Conservation (phyloP, 2,797 vertebrate genomes). For the Oreortyx pictus region DNA sequence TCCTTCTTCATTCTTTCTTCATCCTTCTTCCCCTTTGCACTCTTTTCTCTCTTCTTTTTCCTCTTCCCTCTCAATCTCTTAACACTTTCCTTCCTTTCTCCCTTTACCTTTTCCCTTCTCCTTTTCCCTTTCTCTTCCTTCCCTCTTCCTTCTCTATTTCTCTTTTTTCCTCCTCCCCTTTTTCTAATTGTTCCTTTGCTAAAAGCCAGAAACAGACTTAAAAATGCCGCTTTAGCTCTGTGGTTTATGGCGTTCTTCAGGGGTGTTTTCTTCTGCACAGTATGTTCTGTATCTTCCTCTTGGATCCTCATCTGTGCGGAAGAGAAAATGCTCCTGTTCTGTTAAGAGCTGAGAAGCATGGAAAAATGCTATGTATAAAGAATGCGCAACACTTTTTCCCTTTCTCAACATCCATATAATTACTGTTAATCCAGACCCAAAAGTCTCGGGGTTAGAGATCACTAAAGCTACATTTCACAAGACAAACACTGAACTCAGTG, state of each 20-base stretch:
- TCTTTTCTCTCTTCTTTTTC: not conserved
- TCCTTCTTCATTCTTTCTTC: too few species aligned
- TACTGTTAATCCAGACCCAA: conserved; percentile 80
- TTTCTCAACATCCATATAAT: conserved; percentile 79
- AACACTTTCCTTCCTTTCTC: not conserved
- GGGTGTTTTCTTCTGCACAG: conserved; percentile 61
- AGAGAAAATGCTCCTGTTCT: conserved; percentile 53
- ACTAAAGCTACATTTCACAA: conserved; percentile 79
- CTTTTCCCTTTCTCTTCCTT: too few species aligned
- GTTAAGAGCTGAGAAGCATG: conserved; percentile 71
- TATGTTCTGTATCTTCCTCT: conserved; percentile 57
- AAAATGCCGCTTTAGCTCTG: conserved; percentile 19
- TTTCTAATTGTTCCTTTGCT: conserved; percentile 11
- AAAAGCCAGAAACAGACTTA: conserved; percentile 51
- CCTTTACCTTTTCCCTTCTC: too few species aligned
- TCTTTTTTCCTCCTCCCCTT: not conserved
- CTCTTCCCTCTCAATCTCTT: not conserved
- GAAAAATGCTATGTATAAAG: conserved; percentile 72
- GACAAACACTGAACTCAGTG: conserved; percentile 77
- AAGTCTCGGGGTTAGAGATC: conserved; percentile 78
- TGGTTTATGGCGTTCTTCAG: conserved; percentile 22
- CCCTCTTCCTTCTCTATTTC: too few species aligned
- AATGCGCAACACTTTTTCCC: conserved; percentile 68
- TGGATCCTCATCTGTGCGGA: conserved; percentile 1
- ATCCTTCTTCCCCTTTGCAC: too few species aligned